Evolutionary conservation across 2,113 vertebrate genomes (phyloP).

Genomic region (Mesembrinibis cayennensis): DNA sequence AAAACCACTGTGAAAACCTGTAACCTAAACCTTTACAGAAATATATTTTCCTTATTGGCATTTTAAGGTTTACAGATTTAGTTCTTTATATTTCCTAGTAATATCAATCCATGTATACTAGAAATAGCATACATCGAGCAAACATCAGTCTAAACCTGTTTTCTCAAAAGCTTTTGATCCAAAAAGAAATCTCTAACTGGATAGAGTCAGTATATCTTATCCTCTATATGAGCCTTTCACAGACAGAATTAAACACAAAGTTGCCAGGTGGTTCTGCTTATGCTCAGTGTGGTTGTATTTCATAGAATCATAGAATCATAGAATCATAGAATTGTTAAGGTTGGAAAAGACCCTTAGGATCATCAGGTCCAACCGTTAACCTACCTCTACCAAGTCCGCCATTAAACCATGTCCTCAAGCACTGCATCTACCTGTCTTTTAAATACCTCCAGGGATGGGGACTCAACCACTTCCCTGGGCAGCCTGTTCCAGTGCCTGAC

Average conservation of each 20-base stretch:
- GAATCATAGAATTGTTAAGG: no score
- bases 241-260: neutral
- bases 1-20: neutral
- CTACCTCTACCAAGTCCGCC: no score
- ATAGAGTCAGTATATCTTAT: neutral
- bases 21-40: neutral
- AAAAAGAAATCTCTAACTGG: neutral
- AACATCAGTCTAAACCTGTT: neutral
- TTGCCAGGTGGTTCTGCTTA: neutral
- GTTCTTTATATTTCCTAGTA: neutral
- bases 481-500: no score
- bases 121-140: neutral
- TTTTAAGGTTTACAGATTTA: neutral
- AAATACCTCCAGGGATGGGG: no score
- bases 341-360: no score
- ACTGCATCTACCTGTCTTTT: no score
- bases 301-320: no score
- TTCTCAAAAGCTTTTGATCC: neutral
- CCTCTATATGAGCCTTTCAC: neutral
- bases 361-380: no score
- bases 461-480: no score
- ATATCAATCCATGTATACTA: neutral
- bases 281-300: neutral
- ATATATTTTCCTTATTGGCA: neutral
- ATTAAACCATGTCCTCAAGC: no score